phyloP scores from a whole-genome alignment of 2,113 vertebrate genomes.

The human region DNA sequence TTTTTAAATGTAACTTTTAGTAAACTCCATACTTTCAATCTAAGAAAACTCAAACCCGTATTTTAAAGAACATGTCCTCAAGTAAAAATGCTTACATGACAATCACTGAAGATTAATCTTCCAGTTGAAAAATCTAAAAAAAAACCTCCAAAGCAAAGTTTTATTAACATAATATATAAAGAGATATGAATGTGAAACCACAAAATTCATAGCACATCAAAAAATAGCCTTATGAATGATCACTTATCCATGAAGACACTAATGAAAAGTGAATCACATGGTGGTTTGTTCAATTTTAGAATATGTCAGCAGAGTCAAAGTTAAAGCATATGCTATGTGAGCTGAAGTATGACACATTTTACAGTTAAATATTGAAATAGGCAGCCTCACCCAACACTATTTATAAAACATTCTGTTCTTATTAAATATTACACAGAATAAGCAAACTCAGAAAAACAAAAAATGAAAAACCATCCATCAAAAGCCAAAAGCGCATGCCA shows the following conservation, averaged over 20 bases:
- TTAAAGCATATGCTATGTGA: neutral
- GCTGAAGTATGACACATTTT: neutral
- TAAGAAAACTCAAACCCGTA: neutral
- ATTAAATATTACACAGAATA: conserved; percentile 48
- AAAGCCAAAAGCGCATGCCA: conserved; percentile 15
- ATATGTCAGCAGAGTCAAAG: neutral
- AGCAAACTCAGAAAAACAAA: conserved; percentile 42
- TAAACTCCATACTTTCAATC: neutral
- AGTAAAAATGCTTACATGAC: conserved; percentile 10
- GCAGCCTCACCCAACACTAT: neutral
- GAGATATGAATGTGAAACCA: conserved; percentile 23
- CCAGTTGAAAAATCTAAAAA: conserved; percentile 38
- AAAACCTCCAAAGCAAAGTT: conserved; percentile 4
- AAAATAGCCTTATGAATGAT: neutral
- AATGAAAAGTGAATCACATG: neutral
- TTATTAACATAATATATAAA: neutral
- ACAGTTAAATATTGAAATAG: conserved; percentile 52
- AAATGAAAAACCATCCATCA: conserved; percentile 53
- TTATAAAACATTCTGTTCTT: conserved; percentile 48
- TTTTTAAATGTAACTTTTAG: conserved; percentile 13
- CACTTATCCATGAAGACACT: neutral
- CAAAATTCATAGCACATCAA: neutral
- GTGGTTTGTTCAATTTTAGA: neutral
- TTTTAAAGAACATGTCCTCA: conserved; percentile 25
- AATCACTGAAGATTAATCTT: conserved; percentile 4